Conservation (phyloP, 1,140 invertebrate species). For the Listronotus bonariensis region DNA sequence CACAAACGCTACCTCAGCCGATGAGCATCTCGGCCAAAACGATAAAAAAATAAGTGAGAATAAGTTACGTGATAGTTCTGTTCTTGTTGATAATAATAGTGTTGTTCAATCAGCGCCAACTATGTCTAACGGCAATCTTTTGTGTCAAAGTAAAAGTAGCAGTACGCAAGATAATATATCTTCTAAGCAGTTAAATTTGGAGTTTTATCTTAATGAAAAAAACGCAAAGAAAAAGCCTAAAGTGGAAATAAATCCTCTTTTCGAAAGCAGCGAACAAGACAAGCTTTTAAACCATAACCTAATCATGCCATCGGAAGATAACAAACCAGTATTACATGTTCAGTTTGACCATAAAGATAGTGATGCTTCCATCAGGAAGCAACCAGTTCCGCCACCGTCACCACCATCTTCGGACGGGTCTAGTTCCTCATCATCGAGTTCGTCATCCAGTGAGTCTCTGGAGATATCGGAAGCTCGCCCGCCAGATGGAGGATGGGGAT, state of each 20-base stretch:
- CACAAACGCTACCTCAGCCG: constrained; percentile 32
- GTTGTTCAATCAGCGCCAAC: constrained; percentile 4
- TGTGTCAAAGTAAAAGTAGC: constrained; percentile 3
- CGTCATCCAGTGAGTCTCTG: constrained; percentile 62
- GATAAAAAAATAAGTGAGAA: constrained; percentile 31
- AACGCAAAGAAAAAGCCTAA: constrained; percentile 33
- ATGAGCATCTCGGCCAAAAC: constrained; percentile 17
- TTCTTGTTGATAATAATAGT: constrained; percentile 7
- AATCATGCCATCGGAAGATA: constrained; percentile 45
- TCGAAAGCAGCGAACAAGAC: constrained; percentile 17
- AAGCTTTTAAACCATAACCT: constrained; percentile 13
- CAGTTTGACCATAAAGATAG: constrained; percentile 60
- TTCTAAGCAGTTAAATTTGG: constrained; percentile 21
- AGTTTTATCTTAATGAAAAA: constrained; percentile 32
- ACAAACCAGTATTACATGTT: constrained; percentile 62
- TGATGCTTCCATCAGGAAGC: constrained; percentile 53
- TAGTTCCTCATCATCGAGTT: constrained; percentile 53
- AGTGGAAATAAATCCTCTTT: constrained; percentile 25
- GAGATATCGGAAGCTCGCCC: constrained; percentile 68
- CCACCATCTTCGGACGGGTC: constrained; percentile 53
- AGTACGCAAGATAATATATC: constrained; percentile 11
- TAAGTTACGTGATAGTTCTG: neutral
- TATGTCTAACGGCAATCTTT: constrained; percentile 12
- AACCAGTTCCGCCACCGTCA: constrained; percentile 50
- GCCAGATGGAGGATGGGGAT: constrained; percentile 79